These are phyloP conservation scores for Gymnocypris eckloni DNA, from an alignment of 2,797 vertebrate species.

Conservation along the genomic window DNA sequence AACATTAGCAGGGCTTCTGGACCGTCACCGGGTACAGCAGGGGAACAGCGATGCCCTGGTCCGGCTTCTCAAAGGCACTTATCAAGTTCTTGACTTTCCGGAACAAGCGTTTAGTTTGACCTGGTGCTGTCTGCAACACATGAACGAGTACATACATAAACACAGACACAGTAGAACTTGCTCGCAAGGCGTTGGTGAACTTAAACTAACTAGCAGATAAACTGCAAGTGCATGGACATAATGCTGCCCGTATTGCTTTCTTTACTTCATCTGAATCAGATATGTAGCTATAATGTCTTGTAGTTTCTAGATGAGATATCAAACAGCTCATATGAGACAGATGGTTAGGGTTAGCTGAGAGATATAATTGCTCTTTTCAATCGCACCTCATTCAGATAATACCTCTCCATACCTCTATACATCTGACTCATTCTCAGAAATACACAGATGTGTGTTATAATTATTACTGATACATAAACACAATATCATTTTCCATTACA, in stretches of 20 bases:
- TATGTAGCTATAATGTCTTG: background rate
- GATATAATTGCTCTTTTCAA: background rate
- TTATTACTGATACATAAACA: background rate
- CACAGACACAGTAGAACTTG: background rate
- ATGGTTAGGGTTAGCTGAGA: too few relatives aligned
- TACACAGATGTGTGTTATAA: background rate
- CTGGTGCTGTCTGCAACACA: conserved; percentile 84
- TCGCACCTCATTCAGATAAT: background rate
- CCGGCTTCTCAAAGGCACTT: conserved; percentile 85
- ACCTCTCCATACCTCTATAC: background rate
- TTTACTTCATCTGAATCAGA: background rate
- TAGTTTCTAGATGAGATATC: background rate
- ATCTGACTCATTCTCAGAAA: background rate
- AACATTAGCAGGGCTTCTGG: conserved; percentile 53
- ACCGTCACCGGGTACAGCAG: conserved; percentile 83
- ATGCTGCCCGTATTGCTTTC: background rate
- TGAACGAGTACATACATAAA: background rate
- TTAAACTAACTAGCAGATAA: too few relatives aligned
- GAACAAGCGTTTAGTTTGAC: conserved; percentile 87
- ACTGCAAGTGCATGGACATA: too few relatives aligned
- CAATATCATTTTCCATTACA: background rate
- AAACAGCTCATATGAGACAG: background rate
- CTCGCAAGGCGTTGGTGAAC: too few relatives aligned
- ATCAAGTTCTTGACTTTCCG: conserved; percentile 89
- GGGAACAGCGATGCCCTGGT: conserved; percentile 85